These are phyloP conservation scores for Lordiphosa collinella DNA, from an alignment of 1,140 invertebrate species.

Conservation along the genomic window DNA sequence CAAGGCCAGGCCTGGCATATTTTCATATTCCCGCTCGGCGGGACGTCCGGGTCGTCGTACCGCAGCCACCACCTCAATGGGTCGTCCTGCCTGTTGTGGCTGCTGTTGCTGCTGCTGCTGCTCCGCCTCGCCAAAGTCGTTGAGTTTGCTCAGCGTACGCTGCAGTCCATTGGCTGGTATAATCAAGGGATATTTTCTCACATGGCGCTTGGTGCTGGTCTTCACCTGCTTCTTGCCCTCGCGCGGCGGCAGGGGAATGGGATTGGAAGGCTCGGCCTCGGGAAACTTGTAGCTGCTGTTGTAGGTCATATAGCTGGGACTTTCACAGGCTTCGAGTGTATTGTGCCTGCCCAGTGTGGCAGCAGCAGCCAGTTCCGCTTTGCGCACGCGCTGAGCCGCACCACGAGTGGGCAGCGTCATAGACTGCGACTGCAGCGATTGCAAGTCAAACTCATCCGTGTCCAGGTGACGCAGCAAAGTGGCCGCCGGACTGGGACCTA, in stretches of 20 bases:
- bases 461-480: slow-evolving; percentile 65
- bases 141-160: slow-evolving; percentile 83
- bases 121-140: slow-evolving; percentile 64
- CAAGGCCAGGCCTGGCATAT: slow-evolving; percentile 41
- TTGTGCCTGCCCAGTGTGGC: slow-evolving; percentile 19
- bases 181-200: slow-evolving; percentile 93
- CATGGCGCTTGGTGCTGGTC: slow-evolving; percentile 86
- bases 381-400: slow-evolving; percentile 52
- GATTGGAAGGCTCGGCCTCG: slow-evolving; percentile 82
- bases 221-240: slow-evolving; percentile 86
- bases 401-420: slow-evolving; percentile 72
- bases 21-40: slow-evolving; percentile 51
- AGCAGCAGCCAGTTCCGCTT: slow-evolving; percentile 30
- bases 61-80: slow-evolving; percentile 60
- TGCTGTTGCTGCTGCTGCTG: slow-evolving; percentile 6
- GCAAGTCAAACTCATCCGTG: slow-evolving; percentile 71
- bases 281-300: slow-evolving; percentile 60
- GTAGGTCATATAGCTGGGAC: slow-evolving; percentile 74
- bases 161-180: slow-evolving; percentile 85
- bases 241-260: slow-evolving; percentile 90
- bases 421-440: slow-evolving; percentile 33
- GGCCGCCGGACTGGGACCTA: slow-evolving; percentile 59
- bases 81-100: slow-evolving; percentile 7
- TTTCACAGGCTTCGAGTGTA: slow-evolving; percentile 62
- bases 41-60: slow-evolving; percentile 32